A percentile compares a stretch with the other conserved stretches of the same genome.
Conservation (phyloP, 2,797 vertebrate genomes). For the Nothura maculosa region DNA sequence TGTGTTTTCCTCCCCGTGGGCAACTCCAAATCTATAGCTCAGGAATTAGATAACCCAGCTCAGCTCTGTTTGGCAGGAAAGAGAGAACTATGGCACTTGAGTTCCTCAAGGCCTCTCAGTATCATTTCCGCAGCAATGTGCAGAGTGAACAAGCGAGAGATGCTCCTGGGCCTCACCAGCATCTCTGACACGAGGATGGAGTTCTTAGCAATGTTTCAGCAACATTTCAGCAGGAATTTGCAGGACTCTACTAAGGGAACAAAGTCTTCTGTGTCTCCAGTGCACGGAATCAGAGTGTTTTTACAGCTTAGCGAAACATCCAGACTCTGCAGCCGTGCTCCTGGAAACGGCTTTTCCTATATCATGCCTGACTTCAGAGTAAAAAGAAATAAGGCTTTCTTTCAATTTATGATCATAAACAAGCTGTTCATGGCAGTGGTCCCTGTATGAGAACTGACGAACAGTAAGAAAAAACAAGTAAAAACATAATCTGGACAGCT, state of each 20-base stretch:
- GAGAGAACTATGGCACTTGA: neutral
- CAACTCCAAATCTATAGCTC: neutral
- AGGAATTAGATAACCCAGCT: constrained; percentile 8
- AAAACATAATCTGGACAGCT: neutral
- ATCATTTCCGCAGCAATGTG: neutral
- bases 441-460: neutral
- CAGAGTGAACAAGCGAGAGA: neutral
- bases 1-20: neutral
- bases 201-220: neutral
- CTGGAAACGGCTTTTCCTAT: neutral
- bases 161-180: neutral
- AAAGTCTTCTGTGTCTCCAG: neutral
- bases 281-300: neutral
- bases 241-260: neutral
- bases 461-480: neutral
- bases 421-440: neutral
- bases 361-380: neutral
- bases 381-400: neutral
- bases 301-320: neutral
- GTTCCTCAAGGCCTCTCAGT: neutral
- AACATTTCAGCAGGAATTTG: neutral
- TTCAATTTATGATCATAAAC: neutral
- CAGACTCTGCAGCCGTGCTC: neutral
- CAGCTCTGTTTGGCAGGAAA: neutral
- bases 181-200: neutral